phyloP scores from a whole-genome alignment of 1,140 invertebrate species.

The Phymastichus coffea region DNA sequence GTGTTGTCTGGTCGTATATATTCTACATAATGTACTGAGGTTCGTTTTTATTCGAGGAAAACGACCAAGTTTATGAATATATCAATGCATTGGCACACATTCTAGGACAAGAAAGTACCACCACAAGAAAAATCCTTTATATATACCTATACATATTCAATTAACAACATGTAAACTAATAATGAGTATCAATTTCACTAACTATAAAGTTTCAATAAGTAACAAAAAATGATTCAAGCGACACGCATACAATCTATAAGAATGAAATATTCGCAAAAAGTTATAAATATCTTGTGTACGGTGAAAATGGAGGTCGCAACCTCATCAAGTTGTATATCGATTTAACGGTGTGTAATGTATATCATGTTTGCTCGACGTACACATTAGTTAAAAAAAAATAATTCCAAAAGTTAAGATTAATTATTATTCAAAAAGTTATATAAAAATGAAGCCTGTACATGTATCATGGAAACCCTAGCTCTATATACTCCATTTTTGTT shows the following conservation, averaged over 20 bases:
- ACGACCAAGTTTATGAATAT: background rate
- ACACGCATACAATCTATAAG: background rate
- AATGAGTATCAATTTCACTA: background rate
- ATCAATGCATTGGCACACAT: slow-evolving; percentile 10
- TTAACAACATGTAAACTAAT: slow-evolving; percentile 11
- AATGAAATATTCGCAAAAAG: background rate
- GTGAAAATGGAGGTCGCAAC: background rate
- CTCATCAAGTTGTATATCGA: slow-evolving; percentile 14
- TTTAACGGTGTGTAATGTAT: slow-evolving; percentile 18
- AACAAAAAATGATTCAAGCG: background rate
- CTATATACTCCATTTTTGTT: slow-evolving; percentile 5
- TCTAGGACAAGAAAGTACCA: slow-evolving; percentile 14
- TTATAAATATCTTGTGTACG: slow-evolving; percentile 6
- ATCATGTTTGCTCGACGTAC: slow-evolving; percentile 19
- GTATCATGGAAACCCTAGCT: slow-evolving; percentile 4
- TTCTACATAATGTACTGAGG: background rate
- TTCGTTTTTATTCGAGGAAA: background rate
- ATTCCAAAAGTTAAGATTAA: slow-evolving; percentile 1
- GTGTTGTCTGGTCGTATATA: background rate
- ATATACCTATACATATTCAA: slow-evolving; percentile 32
- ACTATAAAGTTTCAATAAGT: slow-evolving; percentile 6
- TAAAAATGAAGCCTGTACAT: slow-evolving; percentile 9
- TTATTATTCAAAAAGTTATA: background rate
- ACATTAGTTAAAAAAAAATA: background rate
- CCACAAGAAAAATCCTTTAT: slow-evolving; percentile 13